A percentile compares a stretch with the other conserved stretches of the same genome.
Evolutionary conservation across 2,797 vertebrate species (phyloP).

Genomic region (Chanos chanos): DNA sequence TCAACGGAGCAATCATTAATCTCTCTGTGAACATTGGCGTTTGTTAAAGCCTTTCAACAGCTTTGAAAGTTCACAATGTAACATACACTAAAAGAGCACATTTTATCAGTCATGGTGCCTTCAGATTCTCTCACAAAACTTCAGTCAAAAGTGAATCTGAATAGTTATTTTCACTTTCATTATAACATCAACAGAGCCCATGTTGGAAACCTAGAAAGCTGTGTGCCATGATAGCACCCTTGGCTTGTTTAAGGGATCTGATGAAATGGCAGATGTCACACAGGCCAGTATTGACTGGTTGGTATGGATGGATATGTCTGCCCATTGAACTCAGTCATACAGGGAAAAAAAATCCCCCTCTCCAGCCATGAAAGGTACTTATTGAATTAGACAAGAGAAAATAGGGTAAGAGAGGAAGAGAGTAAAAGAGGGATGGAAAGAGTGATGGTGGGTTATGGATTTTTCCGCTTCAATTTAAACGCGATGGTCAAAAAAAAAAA

Average conservation of each 20-base stretch:
- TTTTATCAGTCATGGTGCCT: no score
- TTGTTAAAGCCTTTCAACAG: no score
- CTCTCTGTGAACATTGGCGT: no score
- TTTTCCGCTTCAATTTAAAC: conserved; percentile 53
- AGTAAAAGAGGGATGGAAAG: conserved; percentile 59
- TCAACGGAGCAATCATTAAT: no score
- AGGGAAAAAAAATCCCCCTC: conserved; percentile 64
- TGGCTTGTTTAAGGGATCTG: conserved; percentile 50
- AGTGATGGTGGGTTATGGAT: conserved; percentile 73
- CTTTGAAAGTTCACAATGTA: no score
- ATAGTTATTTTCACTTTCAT: no score
- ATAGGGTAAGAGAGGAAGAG: conserved; percentile 65
- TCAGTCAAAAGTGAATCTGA: no score
- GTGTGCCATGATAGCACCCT: no score
- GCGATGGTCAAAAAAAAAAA: neutral
- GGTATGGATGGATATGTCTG: conserved; percentile 60
- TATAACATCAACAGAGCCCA: no score
- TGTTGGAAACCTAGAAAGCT: conserved; percentile 16
- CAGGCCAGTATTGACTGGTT: conserved; percentile 53
- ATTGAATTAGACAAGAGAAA: conserved; percentile 74
- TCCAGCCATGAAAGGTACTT: conserved; percentile 79
- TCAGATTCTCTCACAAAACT: no score
- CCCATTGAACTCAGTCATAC: conserved; percentile 50
- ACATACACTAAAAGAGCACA: no score
- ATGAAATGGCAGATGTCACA: conserved; percentile 61